phyloP scores from a whole-genome alignment of 2,888 invertebrate species.

The Liodrosophila aerea region DNA sequence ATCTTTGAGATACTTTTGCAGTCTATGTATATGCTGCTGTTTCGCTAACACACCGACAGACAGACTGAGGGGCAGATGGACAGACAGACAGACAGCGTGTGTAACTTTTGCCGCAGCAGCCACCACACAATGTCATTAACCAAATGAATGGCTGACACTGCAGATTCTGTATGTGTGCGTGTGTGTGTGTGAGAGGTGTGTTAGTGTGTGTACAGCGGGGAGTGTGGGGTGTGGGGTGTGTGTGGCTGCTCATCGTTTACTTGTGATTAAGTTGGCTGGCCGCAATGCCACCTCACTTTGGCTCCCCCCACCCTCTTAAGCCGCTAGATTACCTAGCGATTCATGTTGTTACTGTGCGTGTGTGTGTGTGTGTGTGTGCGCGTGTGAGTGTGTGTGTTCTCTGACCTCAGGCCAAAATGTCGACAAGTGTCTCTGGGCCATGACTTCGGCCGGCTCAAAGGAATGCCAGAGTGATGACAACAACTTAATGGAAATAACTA shows the following conservation, averaged over 20 bases:
- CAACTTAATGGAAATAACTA: slow-evolving; percentile 77
- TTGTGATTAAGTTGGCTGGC: slow-evolving; percentile 71
- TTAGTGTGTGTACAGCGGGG: too few relatives aligned
- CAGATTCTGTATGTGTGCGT: slow-evolving; percentile 52
- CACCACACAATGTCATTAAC: slow-evolving; percentile 77
- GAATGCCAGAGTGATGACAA: slow-evolving; percentile 76
- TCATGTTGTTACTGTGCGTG: neutral
- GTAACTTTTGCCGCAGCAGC: slow-evolving; percentile 71
- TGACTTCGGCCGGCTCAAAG: slow-evolving; percentile 51
- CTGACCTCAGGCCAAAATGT: slow-evolving; percentile 48
- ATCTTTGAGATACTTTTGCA: slow-evolving; percentile 54
- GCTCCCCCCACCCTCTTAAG: slow-evolving; percentile 10
- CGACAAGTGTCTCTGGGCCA: slow-evolving; percentile 46
- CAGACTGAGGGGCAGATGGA: neutral
- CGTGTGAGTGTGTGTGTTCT: slow-evolving; percentile 9
- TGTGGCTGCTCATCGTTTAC: slow-evolving; percentile 54
- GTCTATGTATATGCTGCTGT: slow-evolving; percentile 7
- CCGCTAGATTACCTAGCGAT: slow-evolving; percentile 57
- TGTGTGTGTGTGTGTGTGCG: too few relatives aligned
- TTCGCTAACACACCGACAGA: neutral
- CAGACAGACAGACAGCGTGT: slow-evolving; percentile 14
- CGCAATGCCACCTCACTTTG: slow-evolving; percentile 32
- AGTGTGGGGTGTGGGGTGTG: neutral
- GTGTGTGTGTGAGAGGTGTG: too few relatives aligned
- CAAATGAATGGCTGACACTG: slow-evolving; percentile 76